Percentiles rank a stretch among this genome's conserved stretches.
These are phyloP conservation scores for Hydrotaea diabolus DNA, from an alignment of 2,888 invertebrate species.

Conservation along the genomic window DNA sequence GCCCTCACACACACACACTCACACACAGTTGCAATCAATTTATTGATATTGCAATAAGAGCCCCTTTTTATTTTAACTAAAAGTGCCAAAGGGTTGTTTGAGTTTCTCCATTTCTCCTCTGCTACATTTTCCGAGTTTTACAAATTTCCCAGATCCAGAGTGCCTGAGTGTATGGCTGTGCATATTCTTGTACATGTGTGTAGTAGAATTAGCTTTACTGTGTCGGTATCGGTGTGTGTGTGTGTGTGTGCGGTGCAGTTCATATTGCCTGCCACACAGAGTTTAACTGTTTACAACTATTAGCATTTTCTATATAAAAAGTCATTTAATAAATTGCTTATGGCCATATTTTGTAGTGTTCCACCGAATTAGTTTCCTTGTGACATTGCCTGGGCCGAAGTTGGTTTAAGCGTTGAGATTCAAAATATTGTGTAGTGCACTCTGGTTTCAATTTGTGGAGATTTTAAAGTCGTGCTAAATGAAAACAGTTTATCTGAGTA, in stretches of 20 bases:
- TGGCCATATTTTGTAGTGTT: slow-evolving; percentile 38
- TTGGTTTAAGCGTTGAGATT: too few relatives aligned
- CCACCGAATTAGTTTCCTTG: neutral
- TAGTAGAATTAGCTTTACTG: neutral
- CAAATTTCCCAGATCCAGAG: neutral
- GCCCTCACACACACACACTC: too few relatives aligned
- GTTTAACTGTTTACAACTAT: slow-evolving; percentile 56
- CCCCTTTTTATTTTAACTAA: slow-evolving; percentile 35
- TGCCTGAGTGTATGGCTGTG: slow-evolving; percentile 18
- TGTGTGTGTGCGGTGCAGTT: neutral
- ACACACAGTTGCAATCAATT: slow-evolving; percentile 48
- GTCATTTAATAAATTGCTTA: slow-evolving; percentile 55
- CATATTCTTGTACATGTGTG: neutral
- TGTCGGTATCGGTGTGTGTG: too few relatives aligned
- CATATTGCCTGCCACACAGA: slow-evolving; percentile 35
- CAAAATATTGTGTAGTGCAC: too few relatives aligned
- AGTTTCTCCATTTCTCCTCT: slow-evolving; percentile 33
- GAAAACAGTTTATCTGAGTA: too few relatives aligned
- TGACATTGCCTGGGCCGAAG: too few relatives aligned
- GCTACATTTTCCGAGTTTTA: neutral
- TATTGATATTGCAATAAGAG: slow-evolving; percentile 54
- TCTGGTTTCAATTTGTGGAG: too few relatives aligned
- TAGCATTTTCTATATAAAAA: slow-evolving; percentile 49
- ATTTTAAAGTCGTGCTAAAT: too few relatives aligned
- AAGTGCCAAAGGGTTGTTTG: slow-evolving; percentile 53